These are phyloP conservation scores for Ennomos fuscantarius DNA, from an alignment of 2,888 invertebrate species.

Conservation along the genomic window DNA sequence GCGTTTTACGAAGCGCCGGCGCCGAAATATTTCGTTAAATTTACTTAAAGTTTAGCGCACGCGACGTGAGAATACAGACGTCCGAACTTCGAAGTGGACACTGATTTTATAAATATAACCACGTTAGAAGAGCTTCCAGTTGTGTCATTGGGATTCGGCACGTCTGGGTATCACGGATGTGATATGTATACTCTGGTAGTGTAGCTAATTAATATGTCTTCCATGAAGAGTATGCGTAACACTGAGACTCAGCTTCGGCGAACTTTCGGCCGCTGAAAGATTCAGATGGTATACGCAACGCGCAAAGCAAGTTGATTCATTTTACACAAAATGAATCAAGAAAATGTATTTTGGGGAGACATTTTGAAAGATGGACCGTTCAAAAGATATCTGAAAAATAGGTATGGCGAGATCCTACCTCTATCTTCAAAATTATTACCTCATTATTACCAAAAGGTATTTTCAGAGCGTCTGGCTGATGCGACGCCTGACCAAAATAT, in stretches of 20 bases:
- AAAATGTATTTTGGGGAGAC: no score
- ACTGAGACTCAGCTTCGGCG: conserved; percentile 19
- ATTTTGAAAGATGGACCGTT: no score
- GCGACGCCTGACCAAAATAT: no score
- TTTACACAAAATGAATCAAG: neutral
- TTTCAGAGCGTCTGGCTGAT: no score
- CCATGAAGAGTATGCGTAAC: conserved; percentile 35
- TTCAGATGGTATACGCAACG: conserved; percentile 1
- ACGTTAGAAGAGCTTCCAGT: conserved; percentile 62
- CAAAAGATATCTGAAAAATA: no score
- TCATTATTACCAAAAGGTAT: no score
- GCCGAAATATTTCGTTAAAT: conserved; percentile 52
- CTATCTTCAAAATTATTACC: no score
- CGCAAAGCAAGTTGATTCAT: no score
- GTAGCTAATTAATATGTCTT: conserved; percentile 31
- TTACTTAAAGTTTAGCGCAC: conserved; percentile 54
- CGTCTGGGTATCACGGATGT: conserved; percentile 33
- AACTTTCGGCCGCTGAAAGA: conserved; percentile 10
- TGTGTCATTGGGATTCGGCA: conserved; percentile 68
- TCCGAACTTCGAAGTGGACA: conserved; percentile 70
- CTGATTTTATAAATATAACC: conserved; percentile 80
- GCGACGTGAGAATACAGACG: conserved; percentile 53
- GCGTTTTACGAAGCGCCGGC: conserved; percentile 57
- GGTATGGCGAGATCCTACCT: no score
- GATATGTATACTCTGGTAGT: conserved; percentile 13